Percentiles rank a stretch among this genome's conserved stretches.
Conservation (phyloP, 2,888 invertebrate species). For the Dichetophora obliterata region DNA sequence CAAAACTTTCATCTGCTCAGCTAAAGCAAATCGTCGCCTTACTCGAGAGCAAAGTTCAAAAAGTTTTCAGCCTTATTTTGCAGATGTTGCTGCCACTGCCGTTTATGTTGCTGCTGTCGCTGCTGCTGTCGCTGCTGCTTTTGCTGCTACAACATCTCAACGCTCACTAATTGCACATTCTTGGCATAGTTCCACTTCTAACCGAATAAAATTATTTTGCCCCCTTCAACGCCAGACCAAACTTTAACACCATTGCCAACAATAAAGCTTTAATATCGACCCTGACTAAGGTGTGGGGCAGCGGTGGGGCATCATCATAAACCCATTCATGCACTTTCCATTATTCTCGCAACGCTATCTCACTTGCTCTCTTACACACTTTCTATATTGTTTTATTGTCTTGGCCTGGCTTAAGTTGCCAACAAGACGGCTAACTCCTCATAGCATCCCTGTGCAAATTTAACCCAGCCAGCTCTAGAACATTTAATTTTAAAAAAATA, state of each 20-base stretch:
- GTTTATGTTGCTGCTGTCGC: background rate
- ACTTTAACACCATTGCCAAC: background rate
- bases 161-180: conserved; percentile 95
- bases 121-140: conserved; percentile 5
- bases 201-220: conserved; percentile 61
- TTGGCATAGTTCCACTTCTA: conserved; percentile 91
- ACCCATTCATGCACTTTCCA: conserved; percentile 27
- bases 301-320: conserved; percentile 19
- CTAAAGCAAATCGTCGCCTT: background rate
- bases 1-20: background rate
- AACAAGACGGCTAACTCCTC: background rate
- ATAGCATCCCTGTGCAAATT: background rate
- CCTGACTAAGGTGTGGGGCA: background rate
- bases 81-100: conserved; percentile 19
- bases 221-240: background rate
- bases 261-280: background rate
- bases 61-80: conserved; percentile 35
- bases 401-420: background rate
- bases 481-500: background rate
- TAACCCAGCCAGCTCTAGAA: background rate
- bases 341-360: background rate
- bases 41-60: conserved; percentile 29
- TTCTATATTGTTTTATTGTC: background rate
- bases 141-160: conserved; percentile 19
- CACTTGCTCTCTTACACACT: background rate